Evolutionary conservation across 2,888 invertebrate genomes (phyloP).

Genomic region (Apodemia hepburni): DNA sequence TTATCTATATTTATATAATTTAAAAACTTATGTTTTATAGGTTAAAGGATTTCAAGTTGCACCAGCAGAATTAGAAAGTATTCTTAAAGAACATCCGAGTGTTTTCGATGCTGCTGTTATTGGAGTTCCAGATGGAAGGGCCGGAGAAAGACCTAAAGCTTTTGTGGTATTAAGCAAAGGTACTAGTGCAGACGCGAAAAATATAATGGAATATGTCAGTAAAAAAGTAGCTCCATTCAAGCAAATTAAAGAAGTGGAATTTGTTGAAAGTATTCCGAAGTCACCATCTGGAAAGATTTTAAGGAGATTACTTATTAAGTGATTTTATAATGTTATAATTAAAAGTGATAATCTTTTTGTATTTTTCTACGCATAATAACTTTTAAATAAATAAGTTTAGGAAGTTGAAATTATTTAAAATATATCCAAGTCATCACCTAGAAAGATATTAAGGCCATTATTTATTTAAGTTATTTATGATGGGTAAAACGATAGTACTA

Average conservation of each 20-base stretch:
- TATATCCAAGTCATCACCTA: too few species aligned
- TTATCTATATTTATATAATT: neutral
- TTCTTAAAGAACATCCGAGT: constrained; percentile 85
- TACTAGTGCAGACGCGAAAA: constrained; percentile 62
- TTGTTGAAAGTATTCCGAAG: constrained; percentile 87
- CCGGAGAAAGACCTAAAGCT: constrained; percentile 89
- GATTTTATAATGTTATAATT: neutral
- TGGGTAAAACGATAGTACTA: too few species aligned
- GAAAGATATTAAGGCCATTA: too few species aligned
- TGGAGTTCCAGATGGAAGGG: constrained; percentile 83
- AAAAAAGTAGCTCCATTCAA: constrained; percentile 88
- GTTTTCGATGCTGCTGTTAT: constrained; percentile 91
- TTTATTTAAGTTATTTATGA: too few species aligned
- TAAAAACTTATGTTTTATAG: constrained; percentile 35
- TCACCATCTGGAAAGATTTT: constrained; percentile 88
- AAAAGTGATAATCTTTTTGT: too few species aligned
- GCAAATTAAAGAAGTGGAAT: constrained; percentile 82
- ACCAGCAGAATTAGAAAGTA: constrained; percentile 92
- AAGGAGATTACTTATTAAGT: constrained; percentile 73
- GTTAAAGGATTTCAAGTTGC: constrained; percentile 89
- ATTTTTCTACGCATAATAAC: too few species aligned
- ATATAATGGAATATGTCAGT: constrained; percentile 82
- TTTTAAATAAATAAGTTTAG: too few species aligned
- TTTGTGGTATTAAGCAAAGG: constrained; percentile 82
- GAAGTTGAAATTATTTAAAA: too few species aligned